Percentiles rank a stretch among this genome's conserved stretches.
These are phyloP conservation scores for Ptycholaimellus sp. DNA, from an alignment of 2,888 invertebrate species.

Conservation along the genomic window DNA sequence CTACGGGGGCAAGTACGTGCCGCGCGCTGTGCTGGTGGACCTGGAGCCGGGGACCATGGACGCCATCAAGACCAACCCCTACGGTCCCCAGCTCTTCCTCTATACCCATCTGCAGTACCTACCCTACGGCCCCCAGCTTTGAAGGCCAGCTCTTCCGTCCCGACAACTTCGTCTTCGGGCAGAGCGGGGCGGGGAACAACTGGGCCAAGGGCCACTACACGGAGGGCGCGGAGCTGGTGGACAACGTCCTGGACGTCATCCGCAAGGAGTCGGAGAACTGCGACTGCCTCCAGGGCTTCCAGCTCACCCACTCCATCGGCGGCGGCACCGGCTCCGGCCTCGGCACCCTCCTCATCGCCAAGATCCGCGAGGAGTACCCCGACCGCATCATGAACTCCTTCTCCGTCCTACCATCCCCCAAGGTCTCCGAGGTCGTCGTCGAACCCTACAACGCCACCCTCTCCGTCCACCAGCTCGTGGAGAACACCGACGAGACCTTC, in stretches of 20 bases:
- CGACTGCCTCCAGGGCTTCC: slow-evolving; percentile 67
- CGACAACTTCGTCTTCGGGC: slow-evolving; percentile 70
- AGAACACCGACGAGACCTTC: slow-evolving; percentile 26
- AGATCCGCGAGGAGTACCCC: slow-evolving; percentile 88
- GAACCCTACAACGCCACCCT: slow-evolving; percentile 38
- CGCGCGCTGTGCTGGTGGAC: slow-evolving; percentile 71
- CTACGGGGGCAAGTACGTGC: slow-evolving; percentile 86
- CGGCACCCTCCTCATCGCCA: slow-evolving; percentile 70
- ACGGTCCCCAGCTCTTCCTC: too few species aligned
- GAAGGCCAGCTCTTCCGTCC: slow-evolving; percentile 79
- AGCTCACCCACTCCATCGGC: slow-evolving; percentile 53
- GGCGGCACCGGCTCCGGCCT: slow-evolving; percentile 69
- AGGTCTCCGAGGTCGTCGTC: slow-evolving; percentile 44
- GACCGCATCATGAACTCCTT: slow-evolving; percentile 96
- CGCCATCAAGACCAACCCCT: slow-evolving; percentile 71
- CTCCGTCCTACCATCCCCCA: slow-evolving; percentile 65
- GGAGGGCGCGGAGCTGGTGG: slow-evolving; percentile 45
- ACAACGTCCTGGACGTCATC: slow-evolving; percentile 38
- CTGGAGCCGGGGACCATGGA: slow-evolving; percentile 94
- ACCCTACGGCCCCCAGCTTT: too few species aligned
- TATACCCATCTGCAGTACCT: too few species aligned
- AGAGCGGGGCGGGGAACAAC: slow-evolving; percentile 19
- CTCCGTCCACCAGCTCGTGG: slow-evolving; percentile 32
- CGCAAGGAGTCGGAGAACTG: slow-evolving; percentile 56
- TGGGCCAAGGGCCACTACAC: slow-evolving; percentile 57